Evolutionary conservation across 2,113 vertebrate genomes (phyloP).

Genomic region (Corythornis madagascariensis): DNA sequence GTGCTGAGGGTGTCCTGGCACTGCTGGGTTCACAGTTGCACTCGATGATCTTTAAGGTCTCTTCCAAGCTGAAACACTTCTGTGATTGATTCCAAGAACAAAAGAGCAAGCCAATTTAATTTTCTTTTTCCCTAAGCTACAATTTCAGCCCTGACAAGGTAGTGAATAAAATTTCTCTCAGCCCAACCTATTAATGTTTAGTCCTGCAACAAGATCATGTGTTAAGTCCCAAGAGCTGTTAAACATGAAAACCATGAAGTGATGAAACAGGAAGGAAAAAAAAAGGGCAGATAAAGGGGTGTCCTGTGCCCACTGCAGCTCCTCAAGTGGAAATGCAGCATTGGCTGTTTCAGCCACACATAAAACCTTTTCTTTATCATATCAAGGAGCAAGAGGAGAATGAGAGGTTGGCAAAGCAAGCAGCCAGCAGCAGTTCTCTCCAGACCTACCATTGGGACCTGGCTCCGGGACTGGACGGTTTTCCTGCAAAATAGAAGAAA

Average conservation of each 20-base stretch:
- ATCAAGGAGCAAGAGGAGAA: background rate
- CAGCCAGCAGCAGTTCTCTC: background rate
- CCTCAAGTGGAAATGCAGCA: background rate
- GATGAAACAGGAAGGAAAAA: background rate
- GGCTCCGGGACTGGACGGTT: constrained; percentile 79
- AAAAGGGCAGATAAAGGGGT: background rate
- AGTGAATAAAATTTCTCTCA: background rate
- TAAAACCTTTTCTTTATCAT: background rate
- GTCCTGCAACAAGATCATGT: background rate
- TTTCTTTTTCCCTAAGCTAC: background rate
- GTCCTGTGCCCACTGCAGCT: background rate
- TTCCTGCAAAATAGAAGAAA: constrained; percentile 69
- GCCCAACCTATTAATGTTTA: background rate
- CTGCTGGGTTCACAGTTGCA: too few species aligned
- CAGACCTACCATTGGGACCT: constrained; percentile 76
- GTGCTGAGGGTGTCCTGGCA: too few species aligned
- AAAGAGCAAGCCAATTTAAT: background rate
- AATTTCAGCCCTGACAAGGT: background rate
- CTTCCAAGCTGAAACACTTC: too few species aligned
- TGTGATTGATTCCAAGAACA: background rate
- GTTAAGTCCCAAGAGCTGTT: background rate
- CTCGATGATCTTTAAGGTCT: too few species aligned
- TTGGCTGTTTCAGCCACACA: background rate
- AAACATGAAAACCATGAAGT: background rate
- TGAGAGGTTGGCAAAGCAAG: background rate